Conservation (phyloP, 1,140 invertebrate genomes). For the Apis cerana region DNA sequence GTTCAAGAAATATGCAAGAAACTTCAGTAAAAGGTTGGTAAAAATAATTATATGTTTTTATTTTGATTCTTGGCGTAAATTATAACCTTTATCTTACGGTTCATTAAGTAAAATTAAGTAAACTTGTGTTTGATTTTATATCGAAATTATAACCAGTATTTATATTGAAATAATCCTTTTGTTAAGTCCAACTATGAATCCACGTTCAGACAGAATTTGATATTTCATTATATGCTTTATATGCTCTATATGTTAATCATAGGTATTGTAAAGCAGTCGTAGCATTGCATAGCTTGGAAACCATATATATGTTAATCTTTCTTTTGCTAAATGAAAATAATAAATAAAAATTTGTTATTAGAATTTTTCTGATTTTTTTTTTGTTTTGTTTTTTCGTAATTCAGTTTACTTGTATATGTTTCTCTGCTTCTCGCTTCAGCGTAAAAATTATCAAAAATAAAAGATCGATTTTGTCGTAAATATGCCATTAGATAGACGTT, state of each 20-base stretch:
- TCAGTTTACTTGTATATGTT: no score
- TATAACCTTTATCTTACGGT: not conserved
- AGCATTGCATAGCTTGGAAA: not conserved
- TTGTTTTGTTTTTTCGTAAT: no score
- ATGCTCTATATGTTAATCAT: slow-evolving; percentile 13
- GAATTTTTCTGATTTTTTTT: not conserved
- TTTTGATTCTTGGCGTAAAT: not conserved
- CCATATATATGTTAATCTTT: not conserved
- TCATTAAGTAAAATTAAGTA: not conserved
- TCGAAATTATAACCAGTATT: not conserved
- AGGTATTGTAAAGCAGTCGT: slow-evolving; percentile 18
- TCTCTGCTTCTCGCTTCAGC: not conserved
- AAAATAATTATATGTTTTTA: no score
- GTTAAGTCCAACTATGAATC: not conserved
- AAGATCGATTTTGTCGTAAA: not conserved
- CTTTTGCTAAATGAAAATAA: not conserved
- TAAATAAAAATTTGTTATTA: not conserved
- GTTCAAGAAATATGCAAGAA: no score
- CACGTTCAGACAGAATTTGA: not conserved
- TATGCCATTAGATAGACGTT: not conserved
- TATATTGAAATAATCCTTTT: not conserved
- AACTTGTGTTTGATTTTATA: not conserved
- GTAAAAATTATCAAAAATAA: slow-evolving; percentile 8
- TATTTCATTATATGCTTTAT: not conserved
- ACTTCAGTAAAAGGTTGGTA: no score